Percentiles rank a stretch among this genome's conserved stretches.
Evolutionary conservation across 2,797 vertebrate genomes (phyloP).

Genomic region (Buceros bicornis): DNA sequence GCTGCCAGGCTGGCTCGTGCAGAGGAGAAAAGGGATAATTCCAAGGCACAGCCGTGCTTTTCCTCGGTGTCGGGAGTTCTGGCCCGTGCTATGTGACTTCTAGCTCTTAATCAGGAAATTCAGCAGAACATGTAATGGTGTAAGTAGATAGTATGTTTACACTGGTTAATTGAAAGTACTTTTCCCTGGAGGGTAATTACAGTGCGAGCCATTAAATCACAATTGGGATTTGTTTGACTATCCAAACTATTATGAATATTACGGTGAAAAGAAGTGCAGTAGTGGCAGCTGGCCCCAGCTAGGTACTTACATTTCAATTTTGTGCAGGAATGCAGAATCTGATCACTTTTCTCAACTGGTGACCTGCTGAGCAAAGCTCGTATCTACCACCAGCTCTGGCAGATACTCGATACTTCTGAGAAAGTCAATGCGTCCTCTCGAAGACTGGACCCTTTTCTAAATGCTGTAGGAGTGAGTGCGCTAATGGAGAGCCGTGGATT

Average conservation of each 20-base stretch:
- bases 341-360: background rate
- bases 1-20: too few relatives aligned
- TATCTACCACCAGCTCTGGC: background rate
- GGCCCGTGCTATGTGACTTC: background rate
- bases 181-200: slow-evolving; percentile 71
- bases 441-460: background rate
- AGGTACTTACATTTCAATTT: background rate
- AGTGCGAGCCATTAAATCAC: slow-evolving; percentile 71
- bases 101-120: slow-evolving; percentile 46
- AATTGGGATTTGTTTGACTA: slow-evolving; percentile 69
- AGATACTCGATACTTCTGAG: background rate
- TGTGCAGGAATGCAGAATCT: background rate
- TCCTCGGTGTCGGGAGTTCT: background rate
- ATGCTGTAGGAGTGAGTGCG: rapidly evolving
- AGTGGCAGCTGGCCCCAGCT: background rate
- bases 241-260: slow-evolving; percentile 26
- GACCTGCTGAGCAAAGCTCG: background rate
- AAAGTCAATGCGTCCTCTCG: background rate
- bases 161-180: slow-evolving; percentile 72
- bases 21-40: background rate
- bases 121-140: slow-evolving; percentile 59
- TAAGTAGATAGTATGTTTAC: slow-evolving; percentile 69
- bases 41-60: background rate
- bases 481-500: background rate
- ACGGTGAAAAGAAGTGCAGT: background rate